Conservation (phyloP, 2,113 vertebrate species). For the Brachypodius melanocephalos region DNA sequence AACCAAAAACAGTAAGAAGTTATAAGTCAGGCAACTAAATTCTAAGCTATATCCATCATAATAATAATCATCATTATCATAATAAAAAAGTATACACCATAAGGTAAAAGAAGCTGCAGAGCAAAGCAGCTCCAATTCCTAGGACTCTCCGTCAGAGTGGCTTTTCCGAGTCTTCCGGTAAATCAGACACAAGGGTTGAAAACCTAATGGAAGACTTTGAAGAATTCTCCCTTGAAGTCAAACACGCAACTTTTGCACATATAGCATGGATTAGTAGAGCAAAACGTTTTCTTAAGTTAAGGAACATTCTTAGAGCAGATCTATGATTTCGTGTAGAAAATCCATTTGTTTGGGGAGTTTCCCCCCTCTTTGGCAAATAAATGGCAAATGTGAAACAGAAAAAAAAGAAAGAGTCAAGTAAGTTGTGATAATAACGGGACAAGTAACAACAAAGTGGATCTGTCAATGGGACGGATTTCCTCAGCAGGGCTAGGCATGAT, state of each 20-base stretch:
- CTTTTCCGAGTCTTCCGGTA: conserved; percentile 55
- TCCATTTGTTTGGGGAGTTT: conserved; percentile 41
- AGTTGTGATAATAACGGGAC: conserved; percentile 60
- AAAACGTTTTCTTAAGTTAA: conserved; percentile 70
- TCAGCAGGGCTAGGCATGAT: conserved; percentile 33
- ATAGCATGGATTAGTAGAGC: conserved; percentile 47
- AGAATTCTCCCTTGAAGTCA: conserved; percentile 37
- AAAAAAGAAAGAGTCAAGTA: conserved; percentile 49
- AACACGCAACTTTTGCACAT: background rate
- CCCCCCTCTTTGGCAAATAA: conserved; percentile 88
- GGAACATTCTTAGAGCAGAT: conserved; percentile 60
- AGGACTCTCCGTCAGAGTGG: conserved; percentile 53
- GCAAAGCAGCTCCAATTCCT: conserved; percentile 70
- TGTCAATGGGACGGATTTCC: conserved; percentile 19
- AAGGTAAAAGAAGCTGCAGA: conserved; percentile 79
- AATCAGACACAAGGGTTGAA: background rate
- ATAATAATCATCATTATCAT: conserved; percentile 54
- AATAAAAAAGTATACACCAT: conserved; percentile 72
- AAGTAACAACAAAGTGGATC: conserved; percentile 23
- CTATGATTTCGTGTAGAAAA: conserved; percentile 46
- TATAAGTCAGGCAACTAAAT: conserved; percentile 73
- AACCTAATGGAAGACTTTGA: conserved; percentile 46
- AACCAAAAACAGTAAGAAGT: conserved; percentile 70
- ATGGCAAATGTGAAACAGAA: conserved; percentile 69
- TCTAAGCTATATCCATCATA: conserved; percentile 71